These are phyloP conservation scores for Podarcis siculus DNA, from an alignment of 2,797 vertebrate species.

Conservation along the genomic window DNA sequence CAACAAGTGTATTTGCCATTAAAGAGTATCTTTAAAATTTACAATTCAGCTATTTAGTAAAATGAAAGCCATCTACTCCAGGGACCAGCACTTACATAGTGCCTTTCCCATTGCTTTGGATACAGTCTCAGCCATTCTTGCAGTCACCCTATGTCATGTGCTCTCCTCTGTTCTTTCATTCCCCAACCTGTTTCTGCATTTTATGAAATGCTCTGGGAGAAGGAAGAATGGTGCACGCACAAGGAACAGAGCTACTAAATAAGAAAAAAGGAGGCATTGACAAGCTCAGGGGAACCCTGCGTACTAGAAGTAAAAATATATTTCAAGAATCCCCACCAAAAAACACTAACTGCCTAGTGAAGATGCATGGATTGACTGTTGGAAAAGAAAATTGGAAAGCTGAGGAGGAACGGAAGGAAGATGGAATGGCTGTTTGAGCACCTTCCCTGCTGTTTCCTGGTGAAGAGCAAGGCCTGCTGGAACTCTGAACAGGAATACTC, in stretches of 20 bases:
- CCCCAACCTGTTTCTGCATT: neutral
- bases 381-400: neutral
- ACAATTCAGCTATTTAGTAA: neutral
- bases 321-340: too few relatives aligned
- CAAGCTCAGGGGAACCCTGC: neutral
- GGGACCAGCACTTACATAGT: neutral
- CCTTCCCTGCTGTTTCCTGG: neutral
- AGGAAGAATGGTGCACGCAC: neutral
- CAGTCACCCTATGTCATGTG: neutral
- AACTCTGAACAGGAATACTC: neutral
- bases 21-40: neutral
- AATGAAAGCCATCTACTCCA: constrained; percentile 4
- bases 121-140: neutral
- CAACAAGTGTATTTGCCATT: neutral
- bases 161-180: neutral
- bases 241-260: neutral
- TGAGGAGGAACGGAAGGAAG: neutral
- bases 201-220: neutral
- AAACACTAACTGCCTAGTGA: neutral
- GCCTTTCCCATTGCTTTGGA: neutral
- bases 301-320: too few relatives aligned
- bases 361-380: neutral
- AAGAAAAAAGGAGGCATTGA: neutral
- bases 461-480: neutral
- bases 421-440: neutral